A percentile compares a stretch with the other conserved stretches of the same genome.
These are phyloP conservation scores for Gerris buenoi DNA, from an alignment of 1,140 invertebrate genomes.

Conservation along the genomic window DNA sequence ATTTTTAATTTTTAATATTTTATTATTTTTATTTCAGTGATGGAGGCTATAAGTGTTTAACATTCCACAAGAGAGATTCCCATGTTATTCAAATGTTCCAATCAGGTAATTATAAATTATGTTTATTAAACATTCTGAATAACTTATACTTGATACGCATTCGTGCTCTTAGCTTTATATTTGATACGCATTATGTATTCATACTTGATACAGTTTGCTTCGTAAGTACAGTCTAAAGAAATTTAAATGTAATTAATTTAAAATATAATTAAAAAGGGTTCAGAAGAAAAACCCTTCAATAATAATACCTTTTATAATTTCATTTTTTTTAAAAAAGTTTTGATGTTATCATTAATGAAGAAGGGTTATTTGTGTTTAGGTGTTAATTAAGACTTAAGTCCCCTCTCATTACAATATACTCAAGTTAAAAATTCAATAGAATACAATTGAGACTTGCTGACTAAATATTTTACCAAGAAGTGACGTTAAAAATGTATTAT, in stretches of 20 bases:
- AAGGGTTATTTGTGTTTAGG: no score
- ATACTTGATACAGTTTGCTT: not conserved
- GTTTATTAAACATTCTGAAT: not conserved
- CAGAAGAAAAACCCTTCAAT: no score
- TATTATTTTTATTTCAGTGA: conserved; percentile 32
- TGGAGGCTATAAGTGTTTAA: conserved; percentile 43
- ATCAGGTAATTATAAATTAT: conserved; percentile 31
- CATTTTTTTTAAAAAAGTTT: no score
- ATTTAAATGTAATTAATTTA: not conserved
- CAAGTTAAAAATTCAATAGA: no score
- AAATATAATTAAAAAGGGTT: no score
- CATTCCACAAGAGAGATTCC: conserved; percentile 37
- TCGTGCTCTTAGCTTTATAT: not conserved
- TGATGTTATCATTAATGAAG: no score
- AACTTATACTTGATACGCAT: not conserved
- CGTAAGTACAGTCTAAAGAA: not conserved
- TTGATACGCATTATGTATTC: not conserved
- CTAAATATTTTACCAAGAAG: no score
- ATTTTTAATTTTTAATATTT: no score
- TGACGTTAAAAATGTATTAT: no score
- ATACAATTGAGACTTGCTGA: no score
- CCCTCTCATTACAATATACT: no score
- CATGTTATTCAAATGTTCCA: conserved; percentile 43
- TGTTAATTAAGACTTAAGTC: no score
- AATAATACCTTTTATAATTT: not conserved